A percentile compares a stretch with the other conserved stretches of the same genome.
phyloP scores from a whole-genome alignment of 1,140 invertebrate genomes.

The Habropoda laboriosa region DNA sequence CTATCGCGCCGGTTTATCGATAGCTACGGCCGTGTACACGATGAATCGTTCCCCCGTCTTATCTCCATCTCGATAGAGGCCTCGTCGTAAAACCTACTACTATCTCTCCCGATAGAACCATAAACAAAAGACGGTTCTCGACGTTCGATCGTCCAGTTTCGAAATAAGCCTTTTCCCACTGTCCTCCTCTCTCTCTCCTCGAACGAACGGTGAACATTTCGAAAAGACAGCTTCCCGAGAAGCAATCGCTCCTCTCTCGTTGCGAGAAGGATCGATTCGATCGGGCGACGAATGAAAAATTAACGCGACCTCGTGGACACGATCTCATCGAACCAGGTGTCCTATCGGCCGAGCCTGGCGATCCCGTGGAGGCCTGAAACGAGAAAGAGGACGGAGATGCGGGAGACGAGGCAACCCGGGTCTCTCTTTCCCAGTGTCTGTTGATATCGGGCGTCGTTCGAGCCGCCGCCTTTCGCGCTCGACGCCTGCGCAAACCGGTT shows the following conservation, averaged over 20 bases:
- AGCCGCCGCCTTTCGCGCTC: slow-evolving; percentile 45
- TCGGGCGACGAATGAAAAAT: no score
- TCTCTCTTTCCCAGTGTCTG: slow-evolving; percentile 34
- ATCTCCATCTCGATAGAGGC: slow-evolving; percentile 24
- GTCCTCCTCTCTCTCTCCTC: background rate
- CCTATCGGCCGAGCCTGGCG: background rate
- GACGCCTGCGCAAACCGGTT: slow-evolving; percentile 69
- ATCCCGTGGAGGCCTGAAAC: background rate
- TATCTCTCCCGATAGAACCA: background rate
- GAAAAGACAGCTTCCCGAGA: background rate
- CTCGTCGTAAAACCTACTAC: slow-evolving; percentile 12
- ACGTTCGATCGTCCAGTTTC: background rate
- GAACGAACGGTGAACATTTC: no score
- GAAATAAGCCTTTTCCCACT: background rate
- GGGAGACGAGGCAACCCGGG: background rate
- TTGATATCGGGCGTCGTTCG: slow-evolving; percentile 58
- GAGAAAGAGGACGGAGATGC: background rate
- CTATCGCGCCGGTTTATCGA: slow-evolving; percentile 10
- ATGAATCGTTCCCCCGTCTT: slow-evolving; percentile 22
- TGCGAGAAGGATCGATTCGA: no score
- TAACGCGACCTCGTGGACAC: background rate
- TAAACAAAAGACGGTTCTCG: slow-evolving; percentile 17
- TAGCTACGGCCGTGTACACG: background rate
- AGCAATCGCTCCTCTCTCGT: no score
- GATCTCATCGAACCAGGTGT: background rate